A percentile compares a stretch with the other conserved stretches of the same genome.
These are phyloP conservation scores for Blastobasis adustella DNA, from an alignment of 2,888 invertebrate species.

Conservation along the genomic window DNA sequence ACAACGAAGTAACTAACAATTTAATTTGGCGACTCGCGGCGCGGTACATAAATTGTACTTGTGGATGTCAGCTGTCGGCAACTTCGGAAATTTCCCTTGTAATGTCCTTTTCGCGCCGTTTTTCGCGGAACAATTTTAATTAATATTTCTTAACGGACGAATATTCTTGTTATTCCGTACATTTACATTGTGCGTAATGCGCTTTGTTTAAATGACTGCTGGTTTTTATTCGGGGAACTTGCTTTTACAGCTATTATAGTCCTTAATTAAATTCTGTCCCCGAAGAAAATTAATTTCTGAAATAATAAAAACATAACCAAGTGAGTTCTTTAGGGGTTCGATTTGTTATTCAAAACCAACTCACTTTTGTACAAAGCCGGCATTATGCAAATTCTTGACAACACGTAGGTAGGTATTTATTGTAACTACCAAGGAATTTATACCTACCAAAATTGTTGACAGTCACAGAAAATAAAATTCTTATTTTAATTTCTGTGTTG, in stretches of 20 bases:
- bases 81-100: slow-evolving; percentile 64
- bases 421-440: too few species aligned
- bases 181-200: slow-evolving; percentile 19
- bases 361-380: too few species aligned
- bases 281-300: background rate
- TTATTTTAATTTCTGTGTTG: too few species aligned
- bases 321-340: too few species aligned
- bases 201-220: slow-evolving; percentile 16
- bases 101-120: slow-evolving; percentile 66
- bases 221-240: slow-evolving; percentile 7
- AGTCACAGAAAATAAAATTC: too few species aligned
- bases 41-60: slow-evolving; percentile 66
- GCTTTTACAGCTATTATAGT: slow-evolving; percentile 1
- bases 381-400: too few species aligned
- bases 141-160: slow-evolving; percentile 58
- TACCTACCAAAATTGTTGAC: too few species aligned
- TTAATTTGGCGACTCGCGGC: slow-evolving; percentile 57
- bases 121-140: slow-evolving; percentile 65
- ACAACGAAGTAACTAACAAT: slow-evolving; percentile 62
- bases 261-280: slow-evolving; percentile 5
- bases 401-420: too few species aligned
- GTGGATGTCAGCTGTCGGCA: slow-evolving; percentile 69
- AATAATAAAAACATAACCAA: background rate
- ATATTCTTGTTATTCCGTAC: slow-evolving; percentile 27
- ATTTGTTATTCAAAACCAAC: too few species aligned